Evolutionary conservation across 2,888 invertebrate genomes (phyloP), one percentile per base, ranked within the genome.

Genomic region (Phorcus lineatus): DNA sequence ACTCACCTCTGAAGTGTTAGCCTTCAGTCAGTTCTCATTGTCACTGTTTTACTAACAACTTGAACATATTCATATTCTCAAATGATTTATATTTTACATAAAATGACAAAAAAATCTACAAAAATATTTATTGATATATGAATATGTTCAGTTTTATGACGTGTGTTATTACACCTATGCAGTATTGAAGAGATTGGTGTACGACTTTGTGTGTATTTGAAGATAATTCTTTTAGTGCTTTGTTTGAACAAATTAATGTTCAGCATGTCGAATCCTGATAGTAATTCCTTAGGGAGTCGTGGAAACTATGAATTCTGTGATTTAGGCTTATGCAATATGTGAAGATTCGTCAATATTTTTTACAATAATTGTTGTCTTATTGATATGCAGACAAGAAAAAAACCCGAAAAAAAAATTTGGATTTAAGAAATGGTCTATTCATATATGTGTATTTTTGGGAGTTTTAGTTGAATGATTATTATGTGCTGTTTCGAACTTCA

Each of bases 141-240:
- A 62, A 62, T 62, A 62, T 62, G 62, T 62, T 62, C 62, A 62
- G 62, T 62, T 62, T 62, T 24, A 62, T 62, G 62, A 62, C n/a
- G 28, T 62, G 28, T 62, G 62, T 62, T 47, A 62, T 62, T 62
- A 22, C 62, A 28, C 62, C 62, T 62, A 62, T 62, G 62, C 62
- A 62, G 62, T 62, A 62, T 62, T 62, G 62, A 28, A 28, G 24
- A 24, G 28, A 57, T 57, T 24, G 62, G 24, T 62, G 22, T 62
- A 16, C 16, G 28, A 16, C 36, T 36, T 36, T 36, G 62, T 24
- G 24, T 22, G 62, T 62, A n/a, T 28, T 62, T 24, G 62, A 62
- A 62, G 22, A 28, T 28, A 17, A 28, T 24, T 62, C n/a, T 28
- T 62, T 19, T 28, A 62, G 62, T 62, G 28, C 28, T 9, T 24